Base-by-base conservation (phyloP, 2,113 vertebrate genomes). In the Neodontobutis hainanensis region DNA sequence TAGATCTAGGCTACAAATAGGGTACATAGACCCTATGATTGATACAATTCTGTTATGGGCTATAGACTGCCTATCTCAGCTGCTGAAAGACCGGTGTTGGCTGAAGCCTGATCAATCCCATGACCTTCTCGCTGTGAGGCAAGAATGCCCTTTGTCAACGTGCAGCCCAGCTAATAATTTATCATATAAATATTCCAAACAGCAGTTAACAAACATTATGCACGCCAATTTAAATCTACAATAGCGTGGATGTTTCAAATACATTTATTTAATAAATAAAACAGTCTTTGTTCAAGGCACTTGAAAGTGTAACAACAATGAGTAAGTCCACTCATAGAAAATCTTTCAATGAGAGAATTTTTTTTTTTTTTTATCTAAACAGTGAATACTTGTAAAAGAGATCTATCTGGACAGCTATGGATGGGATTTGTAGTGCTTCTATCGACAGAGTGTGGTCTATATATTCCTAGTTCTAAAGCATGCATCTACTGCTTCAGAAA, bases 231-330 rank as follows among this genome's bases (percentile, higher is more conserved):
- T 42, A 2, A 40, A 51, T 11, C 19, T 27, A 51, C 68, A 61
- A 12, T 42, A 80, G 44, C 47, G 61, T 16, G 59, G 48, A 83
- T 36, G 15, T 76, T 82, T 77, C 60, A 70, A 80, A 77, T 65
- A 57, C 12, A 40, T 89, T 89, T 88, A 82, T 85, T 83, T 68
- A 38, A 51, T 84, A 51, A 85, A 75, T 74, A 65, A 80, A 85
- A 89, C 84, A 88, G 85, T 85, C 88, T 82, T 85, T 70, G 70
- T 80, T 84, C 63, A 55, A 85, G 90, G 90, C 90, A 91, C 90
- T 89, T 91, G 76, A 68, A 80, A 63, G 51, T 75, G 52, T 77
- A 56, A 83, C 68, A 70, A 78, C 63, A 59, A 51, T 77, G 74
- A 84, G 84, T 19, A 66, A 72, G 75, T 8, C 16, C 50, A 59